phyloP scores from a whole-genome alignment of 2,113 vertebrate species.

The Oriolus oriolus region DNA sequence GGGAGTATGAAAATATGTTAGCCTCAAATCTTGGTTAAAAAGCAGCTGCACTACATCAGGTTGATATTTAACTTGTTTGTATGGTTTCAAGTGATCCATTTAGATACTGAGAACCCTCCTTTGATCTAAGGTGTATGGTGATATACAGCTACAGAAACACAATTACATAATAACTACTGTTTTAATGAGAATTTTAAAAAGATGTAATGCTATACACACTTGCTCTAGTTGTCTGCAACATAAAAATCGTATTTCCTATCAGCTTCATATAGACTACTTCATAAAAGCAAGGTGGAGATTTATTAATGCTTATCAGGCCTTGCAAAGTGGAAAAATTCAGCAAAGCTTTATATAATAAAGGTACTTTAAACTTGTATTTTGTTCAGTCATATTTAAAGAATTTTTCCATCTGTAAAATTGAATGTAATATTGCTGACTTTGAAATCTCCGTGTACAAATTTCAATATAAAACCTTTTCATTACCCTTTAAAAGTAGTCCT shows the following conservation, averaged over 20 bases:
- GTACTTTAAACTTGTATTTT: neutral
- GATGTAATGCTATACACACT: neutral
- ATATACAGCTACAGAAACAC: neutral
- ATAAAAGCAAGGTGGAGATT: neutral
- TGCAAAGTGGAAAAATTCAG: neutral
- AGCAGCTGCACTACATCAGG: neutral
- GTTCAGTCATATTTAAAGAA: neutral
- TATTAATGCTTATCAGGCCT: neutral
- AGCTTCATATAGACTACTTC: neutral
- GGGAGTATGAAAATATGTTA: neutral
- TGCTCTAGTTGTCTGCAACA: neutral
- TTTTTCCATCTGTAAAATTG: neutral
- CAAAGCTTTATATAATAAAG: neutral
- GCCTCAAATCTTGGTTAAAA: neutral
- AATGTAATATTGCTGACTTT: neutral
- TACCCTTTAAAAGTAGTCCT: neutral
- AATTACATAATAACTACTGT: neutral
- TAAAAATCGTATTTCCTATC: neutral
- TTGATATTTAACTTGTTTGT: neutral
- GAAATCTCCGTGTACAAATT: neutral
- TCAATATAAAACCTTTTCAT: neutral
- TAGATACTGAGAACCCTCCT: neutral
- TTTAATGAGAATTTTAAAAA: neutral
- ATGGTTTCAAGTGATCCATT: neutral
- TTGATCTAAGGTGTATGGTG: neutral